These are phyloP conservation scores for Heterodera schachtii DNA, from an alignment of 1,140 invertebrate genomes.

Conservation along the genomic window DNA sequence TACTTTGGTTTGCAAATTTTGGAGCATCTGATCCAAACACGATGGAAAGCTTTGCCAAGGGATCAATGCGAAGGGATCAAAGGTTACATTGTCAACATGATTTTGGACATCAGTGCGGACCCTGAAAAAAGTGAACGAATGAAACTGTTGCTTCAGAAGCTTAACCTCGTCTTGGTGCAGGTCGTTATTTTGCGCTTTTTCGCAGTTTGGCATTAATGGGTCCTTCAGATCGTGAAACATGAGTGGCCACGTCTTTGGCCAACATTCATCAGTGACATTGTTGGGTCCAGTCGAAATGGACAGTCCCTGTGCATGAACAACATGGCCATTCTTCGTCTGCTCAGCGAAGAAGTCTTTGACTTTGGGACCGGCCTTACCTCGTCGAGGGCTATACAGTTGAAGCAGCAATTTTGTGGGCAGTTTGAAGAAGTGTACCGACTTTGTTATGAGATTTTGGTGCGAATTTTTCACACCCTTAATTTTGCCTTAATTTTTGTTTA, in stretches of 20 bases:
- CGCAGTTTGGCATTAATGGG: background rate
- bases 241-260: slow-evolving; percentile 99
- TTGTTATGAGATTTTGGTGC: slow-evolving; percentile 90
- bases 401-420: slow-evolving; percentile 99
- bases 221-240: slow-evolving; percentile 85
- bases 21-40: slow-evolving; percentile 96
- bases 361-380: slow-evolving; percentile 95
- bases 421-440: slow-evolving; percentile 97
- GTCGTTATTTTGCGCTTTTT: slow-evolving; percentile 65
- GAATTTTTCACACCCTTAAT: background rate
- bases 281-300: slow-evolving; percentile 96
- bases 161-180: slow-evolving; percentile 97
- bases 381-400: slow-evolving; percentile 96
- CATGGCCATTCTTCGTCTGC: slow-evolving; percentile 93
- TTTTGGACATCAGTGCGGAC: slow-evolving; percentile 96
- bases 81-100: slow-evolving; percentile 85
- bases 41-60: slow-evolving; percentile 96
- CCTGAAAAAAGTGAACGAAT: slow-evolving; percentile 83
- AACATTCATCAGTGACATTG: slow-evolving; percentile 96
- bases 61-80: slow-evolving; percentile 91
- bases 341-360: slow-evolving; percentile 98
- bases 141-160: slow-evolving; percentile 92
- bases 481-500: slow-evolving; percentile 55
- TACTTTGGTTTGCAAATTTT: slow-evolving; percentile 99
- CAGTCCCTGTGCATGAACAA: slow-evolving; percentile 99